Evolutionary conservation across 2,888 invertebrate genomes (phyloP), one percentile per base, ranked within the genome.

Genomic region (Acanthosepion esculentum): DNA sequence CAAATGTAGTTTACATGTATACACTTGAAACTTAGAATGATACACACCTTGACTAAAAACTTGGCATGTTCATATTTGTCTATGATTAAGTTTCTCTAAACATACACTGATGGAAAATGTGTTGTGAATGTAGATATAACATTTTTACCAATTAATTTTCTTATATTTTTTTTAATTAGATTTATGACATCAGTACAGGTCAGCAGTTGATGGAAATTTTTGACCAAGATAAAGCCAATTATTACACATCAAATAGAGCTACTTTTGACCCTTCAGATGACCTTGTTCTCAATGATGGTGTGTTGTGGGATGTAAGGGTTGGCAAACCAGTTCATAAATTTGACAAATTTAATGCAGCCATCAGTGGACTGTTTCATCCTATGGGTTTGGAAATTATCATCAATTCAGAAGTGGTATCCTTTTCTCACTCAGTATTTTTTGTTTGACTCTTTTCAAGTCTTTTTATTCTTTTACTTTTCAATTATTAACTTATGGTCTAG

Each of bases 351-450:
- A 99, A 99, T 98, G 99, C 99, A 97, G 98, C 98, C 92, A 98
- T 99, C 95, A 99, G 99, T 97, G 99, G 99, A 0, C 98, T 99
- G 15, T 99, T 99, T 97, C 99, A 99, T 98, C 99, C 99, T 0
- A 99, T 99, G 97, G 99, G 99, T 0, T 98, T 99, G 95, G 99
- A 99, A 98, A 99, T 99, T 91, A 99, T 99, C 96, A 99, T 99
- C 94, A 99, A 99, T 97, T 99, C 99, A 0, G 99, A 99, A 98
- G 99, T 98, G 95, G 98, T 98, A 97, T 96, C 97, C 97, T 97
- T 97, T 95, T 78, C 6, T 20, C 29, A 3, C 12, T 2, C 10
- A 1, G 8, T 50, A 12, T 50, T 50, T 50, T 50, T 50, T 50
- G 10, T 50, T 50, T 50, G 50, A 5, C 15, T 50, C 8, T 50